phyloP scores from a whole-genome alignment of 2,113 vertebrate species.

The Panurus biarmicus region DNA sequence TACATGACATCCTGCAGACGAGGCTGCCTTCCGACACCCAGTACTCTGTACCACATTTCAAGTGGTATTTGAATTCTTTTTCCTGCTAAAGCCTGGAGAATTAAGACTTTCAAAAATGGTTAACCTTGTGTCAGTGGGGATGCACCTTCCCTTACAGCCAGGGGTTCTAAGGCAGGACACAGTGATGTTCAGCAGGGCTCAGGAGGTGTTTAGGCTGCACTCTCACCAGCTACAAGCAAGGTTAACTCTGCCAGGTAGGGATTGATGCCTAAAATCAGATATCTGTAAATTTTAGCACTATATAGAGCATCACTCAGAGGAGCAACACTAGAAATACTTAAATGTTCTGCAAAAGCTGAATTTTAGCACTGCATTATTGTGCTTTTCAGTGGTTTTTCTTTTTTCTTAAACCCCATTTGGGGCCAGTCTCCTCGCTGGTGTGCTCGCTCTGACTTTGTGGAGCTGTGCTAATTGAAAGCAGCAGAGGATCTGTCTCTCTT shows the following conservation, averaged over 20 bases:
- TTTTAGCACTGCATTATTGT: not conserved
- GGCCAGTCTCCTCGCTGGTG: not conserved
- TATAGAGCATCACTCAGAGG: not conserved
- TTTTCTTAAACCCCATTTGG: not conserved
- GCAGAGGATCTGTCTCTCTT: not conserved
- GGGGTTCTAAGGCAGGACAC: not conserved
- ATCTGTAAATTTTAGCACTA: not conserved
- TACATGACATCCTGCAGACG: accelerated
- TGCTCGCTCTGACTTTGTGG: not conserved
- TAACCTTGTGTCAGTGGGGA: not conserved
- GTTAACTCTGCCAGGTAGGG: not conserved
- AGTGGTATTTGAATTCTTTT: not conserved
- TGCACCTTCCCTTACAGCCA: not conserved
- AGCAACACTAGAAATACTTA: not conserved
- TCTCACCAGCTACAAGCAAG: not conserved
- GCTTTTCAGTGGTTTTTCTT: not conserved
- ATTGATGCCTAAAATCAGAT: not conserved
- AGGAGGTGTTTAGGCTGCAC: not conserved
- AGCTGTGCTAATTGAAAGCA: constrained; percentile 15
- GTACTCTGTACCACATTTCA: not conserved
- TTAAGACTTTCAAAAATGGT: not conserved
- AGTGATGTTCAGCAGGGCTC: accelerated
- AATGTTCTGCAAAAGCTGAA: not conserved
- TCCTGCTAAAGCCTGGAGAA: not conserved
- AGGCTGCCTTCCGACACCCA: not conserved